Base-by-base conservation (phyloP, 2,888 invertebrate genomes). In the Eristalis intricaria region DNA sequence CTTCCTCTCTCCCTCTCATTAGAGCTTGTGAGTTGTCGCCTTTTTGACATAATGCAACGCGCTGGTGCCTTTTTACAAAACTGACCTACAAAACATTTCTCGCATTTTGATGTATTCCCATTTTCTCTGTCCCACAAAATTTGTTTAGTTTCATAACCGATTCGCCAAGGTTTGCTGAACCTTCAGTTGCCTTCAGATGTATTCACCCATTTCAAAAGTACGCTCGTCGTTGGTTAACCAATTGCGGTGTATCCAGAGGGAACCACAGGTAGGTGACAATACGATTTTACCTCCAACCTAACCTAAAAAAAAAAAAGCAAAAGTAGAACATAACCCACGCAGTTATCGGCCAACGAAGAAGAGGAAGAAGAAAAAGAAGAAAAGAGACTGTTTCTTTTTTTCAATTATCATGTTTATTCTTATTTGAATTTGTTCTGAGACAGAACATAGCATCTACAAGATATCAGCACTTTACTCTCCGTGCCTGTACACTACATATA, bases 381-480 rank as follows among this genome's bases (percentile, higher is more conserved):
- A 38, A 1, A 32, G 0, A 35, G 58, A n/a, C 26, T 26, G 26
- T 64, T 75, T 73, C 1, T 65, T 35, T 15, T 2, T 77, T 77
- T 65, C 10, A 13, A 66, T 22, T 32, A n/a, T 32, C 29, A 40
- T 58, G n/a, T 61, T 29, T 74, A 43, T 58, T 82, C 43, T 71
- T 75, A 5, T 76, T 81, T 43, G 69, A 43, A 56, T 75, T 29
- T 78, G 60, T 69, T 66, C 83, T 86, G 83, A 86, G 60, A 69
- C 78, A 71, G 83, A 26, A 86, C 86, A 86, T 26, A 84, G 50
- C 63, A 81, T 84, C 76, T 86, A 38, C 38, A 38, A 38, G 38
- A 38, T 38, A 68, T 71, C 78, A 69, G 82, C 77, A 74, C 60
- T 58, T 78, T 63, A 64, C 58, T 66, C 76, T 84, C 78, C 29